Base-by-base conservation (phyloP, 1,140 invertebrate genomes). In the Oryzaephilus surinamensis region DNA sequence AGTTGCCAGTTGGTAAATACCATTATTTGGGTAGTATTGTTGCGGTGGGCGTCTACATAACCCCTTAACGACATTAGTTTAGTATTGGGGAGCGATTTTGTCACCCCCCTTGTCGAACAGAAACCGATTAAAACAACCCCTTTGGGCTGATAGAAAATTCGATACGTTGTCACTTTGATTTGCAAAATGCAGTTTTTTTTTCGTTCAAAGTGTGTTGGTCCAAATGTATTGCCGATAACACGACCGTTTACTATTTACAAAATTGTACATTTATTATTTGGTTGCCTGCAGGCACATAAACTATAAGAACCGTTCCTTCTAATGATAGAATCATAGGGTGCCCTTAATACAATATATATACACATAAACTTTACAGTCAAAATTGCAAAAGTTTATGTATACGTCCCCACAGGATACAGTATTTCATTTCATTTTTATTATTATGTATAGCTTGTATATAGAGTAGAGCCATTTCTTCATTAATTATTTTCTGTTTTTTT, bases 91-190 rank as follows among this genome's bases (percentile, higher is more conserved):
- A 45, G 32, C 39, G 39, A 43, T 45, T 38, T 23, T 39, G 39
- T 48, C 45, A 39, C 48, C 46, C 45, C 41, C 45, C 19, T 32
- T 31, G 6, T 11, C 23, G 48, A 44, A 45, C 42, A 28, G 48
- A 51, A 51, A 51, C 48, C 48, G 48, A 51, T 51, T 51, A 51
- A 51, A 51, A 51, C 45, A 51, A 51, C 48, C 45, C 48, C 45
- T 48, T 51, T 29, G 41, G 36, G 19, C 37, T 39, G 38, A 51
- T 43, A 42, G 30, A 47, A 43, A 51, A 51, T 48, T 51, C 48
- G 48, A 51, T 51, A 51, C 48, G 48, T 45, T 51, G 48, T 51
- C 48, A 47, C 23, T 51, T 29, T 30, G 45, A 48, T 51, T 50
- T 48, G 48, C 45, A 42, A 51, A 51, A 51, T 51, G 41, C 36